Evolutionary conservation across 1,140 invertebrate species (phyloP).

Genomic region (Lepidurus packardi): DNA sequence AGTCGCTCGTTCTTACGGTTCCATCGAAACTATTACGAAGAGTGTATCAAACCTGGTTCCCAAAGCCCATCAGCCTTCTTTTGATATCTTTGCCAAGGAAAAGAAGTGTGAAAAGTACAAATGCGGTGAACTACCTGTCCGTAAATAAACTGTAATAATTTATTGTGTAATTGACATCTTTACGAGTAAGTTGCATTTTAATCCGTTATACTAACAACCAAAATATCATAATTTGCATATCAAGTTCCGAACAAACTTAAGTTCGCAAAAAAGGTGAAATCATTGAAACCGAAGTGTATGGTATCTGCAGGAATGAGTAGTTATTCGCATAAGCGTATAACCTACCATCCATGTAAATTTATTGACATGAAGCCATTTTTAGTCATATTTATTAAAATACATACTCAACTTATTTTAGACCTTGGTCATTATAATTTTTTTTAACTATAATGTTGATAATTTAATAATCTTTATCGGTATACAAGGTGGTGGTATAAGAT

Average conservation of each 20-base stretch:
- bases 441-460: not conserved
- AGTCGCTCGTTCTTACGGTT: not conserved
- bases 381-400: not conserved
- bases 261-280: too few relatives aligned
- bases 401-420: not conserved
- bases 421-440: not conserved
- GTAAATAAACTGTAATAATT: slow-evolving; percentile 24
- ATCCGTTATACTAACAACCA: too few relatives aligned
- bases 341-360: too few relatives aligned
- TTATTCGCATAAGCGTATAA: too few relatives aligned
- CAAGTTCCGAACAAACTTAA: too few relatives aligned
- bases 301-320: too few relatives aligned
- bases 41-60: slow-evolving; percentile 22
- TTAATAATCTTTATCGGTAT: not conserved
- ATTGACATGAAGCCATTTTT: too few relatives aligned
- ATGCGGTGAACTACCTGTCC: slow-evolving; percentile 25
- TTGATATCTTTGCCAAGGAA: slow-evolving; percentile 26
- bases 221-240: too few relatives aligned
- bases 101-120: slow-evolving; percentile 25
- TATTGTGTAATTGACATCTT: not conserved
- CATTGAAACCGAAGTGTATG: too few relatives aligned
- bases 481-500: too few relatives aligned
- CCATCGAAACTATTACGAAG: slow-evolving; percentile 11
- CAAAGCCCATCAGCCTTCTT: slow-evolving; percentile 13
- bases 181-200: too few relatives aligned